A percentile compares a stretch with the other conserved stretches of the same genome.
Evolutionary conservation across 1,140 invertebrate genomes (phyloP).

Genomic region (Trichomalopsis sarcophagae): DNA sequence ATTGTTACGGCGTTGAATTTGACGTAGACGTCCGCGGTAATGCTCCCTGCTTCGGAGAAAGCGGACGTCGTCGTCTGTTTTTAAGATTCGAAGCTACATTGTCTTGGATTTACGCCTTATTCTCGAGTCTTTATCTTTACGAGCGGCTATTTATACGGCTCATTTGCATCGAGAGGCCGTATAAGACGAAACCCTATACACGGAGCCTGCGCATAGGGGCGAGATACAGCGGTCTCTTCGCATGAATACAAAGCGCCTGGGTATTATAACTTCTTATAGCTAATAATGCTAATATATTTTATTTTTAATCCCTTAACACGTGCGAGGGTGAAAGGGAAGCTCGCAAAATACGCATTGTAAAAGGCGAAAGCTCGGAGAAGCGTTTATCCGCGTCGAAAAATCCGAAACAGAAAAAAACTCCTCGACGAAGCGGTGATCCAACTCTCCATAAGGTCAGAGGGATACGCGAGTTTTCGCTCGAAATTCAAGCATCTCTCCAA

Average conservation of each 20-base stretch:
- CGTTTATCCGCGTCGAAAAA: too few relatives aligned
- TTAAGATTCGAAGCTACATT: background rate
- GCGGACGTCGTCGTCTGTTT: background rate
- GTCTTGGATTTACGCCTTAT: background rate
- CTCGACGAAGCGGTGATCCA: too few relatives aligned
- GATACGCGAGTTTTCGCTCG: background rate
- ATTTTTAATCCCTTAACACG: too few relatives aligned
- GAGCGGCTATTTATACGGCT: background rate
- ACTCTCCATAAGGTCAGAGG: background rate
- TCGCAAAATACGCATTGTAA: too few relatives aligned
- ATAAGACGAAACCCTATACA: background rate
- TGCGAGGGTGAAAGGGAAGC: too few relatives aligned
- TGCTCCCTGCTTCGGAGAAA: background rate
- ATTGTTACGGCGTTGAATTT: constrained; percentile 49
- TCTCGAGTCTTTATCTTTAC: constrained; percentile 1
- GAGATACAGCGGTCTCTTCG: background rate
- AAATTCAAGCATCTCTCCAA: background rate
- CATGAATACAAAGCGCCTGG: background rate
- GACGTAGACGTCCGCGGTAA: background rate
- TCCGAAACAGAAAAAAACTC: too few relatives aligned
- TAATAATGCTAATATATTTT: too few relatives aligned
- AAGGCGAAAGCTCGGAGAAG: too few relatives aligned
- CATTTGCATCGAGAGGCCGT: background rate
- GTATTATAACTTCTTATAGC: background rate
- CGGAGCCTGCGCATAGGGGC: background rate